Evolutionary conservation across 2,113 vertebrate species (phyloP), one percentile per base, ranked within the genome.

Genomic region (Albula glossodonta): DNA sequence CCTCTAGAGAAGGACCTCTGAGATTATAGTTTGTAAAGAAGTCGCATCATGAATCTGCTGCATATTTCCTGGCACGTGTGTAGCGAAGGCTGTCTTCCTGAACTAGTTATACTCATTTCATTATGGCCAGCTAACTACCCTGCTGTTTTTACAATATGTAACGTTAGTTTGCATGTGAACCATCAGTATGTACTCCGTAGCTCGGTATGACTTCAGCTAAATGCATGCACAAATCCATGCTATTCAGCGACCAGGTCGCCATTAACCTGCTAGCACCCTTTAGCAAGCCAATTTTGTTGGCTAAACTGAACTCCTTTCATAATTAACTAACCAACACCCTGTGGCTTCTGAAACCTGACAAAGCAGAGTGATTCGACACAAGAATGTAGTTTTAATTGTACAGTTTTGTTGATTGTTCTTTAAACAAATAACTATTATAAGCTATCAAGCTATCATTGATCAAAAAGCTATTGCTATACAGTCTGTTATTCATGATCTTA

Each of bases 21-120:
- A 84, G 12, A n/a, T 77, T 4, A 60, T 6, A 57, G 74, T 57
- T 53, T 7, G 25, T n/a, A 4, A 78, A 84, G 51, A 52, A 79
- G 6, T 22, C 9, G 10, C 31, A 19, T 13, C 22, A 41, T 49
- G n/a, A 51, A 31, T 2, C 63, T 63, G 22, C 19, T 79, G 51
- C 66, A 22, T 63, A 53, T 82, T 86, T 86, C 79, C 80, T 82
- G 80, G 74, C 85, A 86, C 85, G 85, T 82, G 80, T 82, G 81
- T 80, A 83, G 19, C 13, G 41, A 19, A 48, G 13, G 3, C 53
- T 70, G 60, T 12, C 66, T 49, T 51, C 77, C 7, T 17, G 63
- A n/a, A 77, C 0, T 6, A 22, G n/a, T 25, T 31, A 63, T 2
- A 1, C 11, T 63, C 4, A 1, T 12, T 63, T 12, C 12, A n/a